Evolutionary conservation across 2,113 vertebrate genomes (phyloP).

Genomic region (Forbesichthys papilliferus): DNA sequence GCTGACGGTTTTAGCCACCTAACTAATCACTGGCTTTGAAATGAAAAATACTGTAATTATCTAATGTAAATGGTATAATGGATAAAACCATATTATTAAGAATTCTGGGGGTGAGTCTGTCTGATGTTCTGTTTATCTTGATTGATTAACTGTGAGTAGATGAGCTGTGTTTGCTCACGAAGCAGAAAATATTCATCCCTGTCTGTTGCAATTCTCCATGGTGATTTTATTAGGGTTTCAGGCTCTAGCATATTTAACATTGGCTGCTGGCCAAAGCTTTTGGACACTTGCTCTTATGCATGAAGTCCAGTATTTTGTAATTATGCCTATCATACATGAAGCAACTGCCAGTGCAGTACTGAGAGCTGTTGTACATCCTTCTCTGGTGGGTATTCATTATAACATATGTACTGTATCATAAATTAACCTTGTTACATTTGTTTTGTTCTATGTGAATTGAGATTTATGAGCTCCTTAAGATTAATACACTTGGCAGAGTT

Average conservation of each 20-base stretch:
- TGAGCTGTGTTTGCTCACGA: background rate
- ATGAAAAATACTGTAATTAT: background rate
- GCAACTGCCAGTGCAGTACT: too few relatives aligned
- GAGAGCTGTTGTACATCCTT: background rate
- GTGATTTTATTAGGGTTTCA: constrained; percentile 2
- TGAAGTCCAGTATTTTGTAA: too few relatives aligned
- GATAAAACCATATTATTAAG: background rate
- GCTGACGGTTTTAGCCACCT: background rate
- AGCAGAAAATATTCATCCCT: constrained; percentile 12
- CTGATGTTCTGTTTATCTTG: background rate
- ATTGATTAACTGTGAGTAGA: background rate
- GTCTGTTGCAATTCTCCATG: constrained; percentile 19
- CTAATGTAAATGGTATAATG: background rate
- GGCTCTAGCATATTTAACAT: constrained; percentile 6
- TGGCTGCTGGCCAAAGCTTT: constrained; percentile 4
- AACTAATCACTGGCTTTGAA: background rate
- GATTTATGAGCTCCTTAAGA: background rate
- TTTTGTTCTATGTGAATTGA: background rate
- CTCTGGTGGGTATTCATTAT: background rate
- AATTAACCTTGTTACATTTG: background rate
- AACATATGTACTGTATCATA: background rate
- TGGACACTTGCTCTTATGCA: background rate
- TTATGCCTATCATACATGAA: too few relatives aligned
- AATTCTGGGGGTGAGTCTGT: background rate
- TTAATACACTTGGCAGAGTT: background rate